Conservation (phyloP, 2,888 invertebrate genomes). For the Xestia ashworthii region DNA sequence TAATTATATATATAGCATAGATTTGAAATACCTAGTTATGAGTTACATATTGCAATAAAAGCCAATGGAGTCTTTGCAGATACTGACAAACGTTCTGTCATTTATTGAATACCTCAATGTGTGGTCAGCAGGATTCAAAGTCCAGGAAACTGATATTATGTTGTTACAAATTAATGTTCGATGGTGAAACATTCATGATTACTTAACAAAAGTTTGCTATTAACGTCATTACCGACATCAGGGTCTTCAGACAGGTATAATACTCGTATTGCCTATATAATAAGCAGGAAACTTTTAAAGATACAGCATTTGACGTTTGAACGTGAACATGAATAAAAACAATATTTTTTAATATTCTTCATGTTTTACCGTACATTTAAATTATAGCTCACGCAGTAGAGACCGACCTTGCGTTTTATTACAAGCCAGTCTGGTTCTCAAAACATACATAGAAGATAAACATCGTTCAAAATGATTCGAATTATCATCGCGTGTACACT, state of each 20-base stretch:
- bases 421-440: conserved; percentile 25
- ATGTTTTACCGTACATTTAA: conserved; percentile 19
- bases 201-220: background rate
- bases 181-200: background rate
- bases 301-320: conserved; percentile 34
- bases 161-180: too few relatives aligned
- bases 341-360: conserved; percentile 16
- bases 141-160: background rate
- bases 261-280: conserved; percentile 29
- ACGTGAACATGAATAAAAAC: conserved; percentile 20
- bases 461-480: conserved; percentile 47
- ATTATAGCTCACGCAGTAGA: conserved; percentile 16
- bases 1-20: too few relatives aligned
- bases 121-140: background rate
- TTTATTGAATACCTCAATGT: background rate
- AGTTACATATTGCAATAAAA: background rate
- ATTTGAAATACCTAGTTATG: too few relatives aligned
- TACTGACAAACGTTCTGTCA: background rate
- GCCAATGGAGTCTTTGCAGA: background rate
- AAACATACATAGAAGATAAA: conserved; percentile 19
- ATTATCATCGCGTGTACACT: conserved; percentile 46
- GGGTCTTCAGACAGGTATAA: conserved; percentile 25
- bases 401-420: conserved; percentile 27
- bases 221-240: conserved; percentile 4
- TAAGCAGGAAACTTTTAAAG: conserved; percentile 13